These are phyloP conservation scores for Lasioglossum lativentre DNA, from an alignment of 2,888 invertebrate genomes.

Conservation along the genomic window DNA sequence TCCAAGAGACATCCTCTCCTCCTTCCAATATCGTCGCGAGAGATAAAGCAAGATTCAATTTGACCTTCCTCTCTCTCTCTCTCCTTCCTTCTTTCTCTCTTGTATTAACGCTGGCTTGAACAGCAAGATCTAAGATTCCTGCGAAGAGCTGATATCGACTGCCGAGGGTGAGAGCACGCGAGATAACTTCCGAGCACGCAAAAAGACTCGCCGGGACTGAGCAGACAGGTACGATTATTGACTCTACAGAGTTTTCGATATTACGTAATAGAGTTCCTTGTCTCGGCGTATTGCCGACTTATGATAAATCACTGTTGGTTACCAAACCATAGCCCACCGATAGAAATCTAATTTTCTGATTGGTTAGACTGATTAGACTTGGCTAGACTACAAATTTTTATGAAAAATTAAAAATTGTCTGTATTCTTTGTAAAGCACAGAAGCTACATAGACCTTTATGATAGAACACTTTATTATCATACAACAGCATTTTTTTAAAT, in stretches of 20 bases:
- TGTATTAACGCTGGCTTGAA: conserved; percentile 63
- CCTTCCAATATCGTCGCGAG: conserved; percentile 71
- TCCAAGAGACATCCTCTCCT: conserved; percentile 49
- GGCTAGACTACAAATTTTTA: too few relatives aligned
- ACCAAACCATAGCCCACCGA: not conserved
- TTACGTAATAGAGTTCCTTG: conserved; percentile 15
- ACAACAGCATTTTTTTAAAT: too few relatives aligned
- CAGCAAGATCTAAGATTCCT: conserved; percentile 72
- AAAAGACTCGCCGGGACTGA: conserved; percentile 51
- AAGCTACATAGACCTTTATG: not conserved
- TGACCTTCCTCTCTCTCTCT: conserved; percentile 66
- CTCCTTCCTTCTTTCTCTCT: conserved; percentile 38
- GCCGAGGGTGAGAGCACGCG: conserved; percentile 18
- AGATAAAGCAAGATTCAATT: conserved; percentile 83
- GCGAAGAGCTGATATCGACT: conserved; percentile 72
- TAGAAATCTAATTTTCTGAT: not conserved
- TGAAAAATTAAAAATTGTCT: not conserved
- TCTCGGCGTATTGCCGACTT: conserved; percentile 11
- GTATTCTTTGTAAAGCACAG: not conserved
- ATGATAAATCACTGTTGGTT: conserved; percentile 33
- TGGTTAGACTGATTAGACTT: too few relatives aligned
- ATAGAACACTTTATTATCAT: too few relatives aligned
- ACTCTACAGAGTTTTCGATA: conserved; percentile 49
- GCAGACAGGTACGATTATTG: conserved; percentile 50
- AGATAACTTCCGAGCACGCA: conserved; percentile 61